Evolutionary conservation across 1,140 invertebrate species (phyloP), one percentile per base, ranked within the genome.

Genomic region (Drosophila kepulauana): DNA sequence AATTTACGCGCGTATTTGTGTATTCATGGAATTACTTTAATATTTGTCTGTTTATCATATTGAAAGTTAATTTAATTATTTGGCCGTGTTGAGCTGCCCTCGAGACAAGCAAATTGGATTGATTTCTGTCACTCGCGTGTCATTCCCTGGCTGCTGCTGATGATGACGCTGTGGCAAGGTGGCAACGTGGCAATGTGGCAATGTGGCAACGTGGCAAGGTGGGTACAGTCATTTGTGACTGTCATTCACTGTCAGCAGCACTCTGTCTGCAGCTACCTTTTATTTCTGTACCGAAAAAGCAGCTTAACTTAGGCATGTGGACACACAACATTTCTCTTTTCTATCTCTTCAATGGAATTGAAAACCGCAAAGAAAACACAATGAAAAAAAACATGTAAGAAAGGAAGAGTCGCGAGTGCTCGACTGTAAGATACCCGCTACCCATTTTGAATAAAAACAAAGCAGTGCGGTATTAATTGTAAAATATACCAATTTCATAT

Each of bases 241-340:
- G 63, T 65, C 63, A 65, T 56, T 65, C 63, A 65, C 20, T 65
- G 63, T 65, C 63, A 65, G 51, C 63, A 20, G 51, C 63, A 54
- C 38, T 16, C 45, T 25, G 58, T 7, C 20, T 59, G 30, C 30
- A 41, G 35, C 20, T 28, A 43, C 28, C 41, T 45, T 25, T 46
- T 59, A 45, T 30, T 46, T 59, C 46, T 8, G 28, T 43, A n/a
- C 54, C 54, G 13, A 41, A 61, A 38, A 56, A 65, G 20, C 63
- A 45, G 63, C 63, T 65, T 56, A 45, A 6, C 35, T 41, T 25
- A 10, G 20, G 20, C 6, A 54, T 25, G 35, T 4, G 51, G 51
- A 52, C 51, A 52, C 7, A 52, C 7, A 52, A 25, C 48, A 5
- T 51, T 25, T 51, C 2, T 51, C 2, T 25, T 51, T 33, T 13